Evolutionary conservation across 2,888 invertebrate species (phyloP).

Genomic region (Archips crataeganus): DNA sequence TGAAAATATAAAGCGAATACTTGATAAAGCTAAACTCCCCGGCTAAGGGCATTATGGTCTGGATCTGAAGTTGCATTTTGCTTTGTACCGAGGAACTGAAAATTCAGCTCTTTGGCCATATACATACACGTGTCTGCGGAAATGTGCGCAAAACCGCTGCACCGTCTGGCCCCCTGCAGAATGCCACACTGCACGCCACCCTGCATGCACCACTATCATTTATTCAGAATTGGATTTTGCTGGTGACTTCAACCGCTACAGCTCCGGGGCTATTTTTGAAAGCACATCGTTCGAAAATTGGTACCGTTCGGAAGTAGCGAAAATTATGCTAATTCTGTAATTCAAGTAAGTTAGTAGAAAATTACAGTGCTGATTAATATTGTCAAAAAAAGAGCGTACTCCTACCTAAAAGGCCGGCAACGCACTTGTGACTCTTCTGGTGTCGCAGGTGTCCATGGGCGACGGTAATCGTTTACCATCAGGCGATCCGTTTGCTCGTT

Average conservation of each 20-base stretch:
- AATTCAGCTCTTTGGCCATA: not conserved
- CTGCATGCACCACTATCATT: not conserved
- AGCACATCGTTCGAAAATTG: no score
- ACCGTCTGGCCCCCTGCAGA: not conserved
- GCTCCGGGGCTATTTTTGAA: not conserved
- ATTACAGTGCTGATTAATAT: no score
- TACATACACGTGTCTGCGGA: not conserved
- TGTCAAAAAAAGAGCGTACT: no score
- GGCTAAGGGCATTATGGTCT: not conserved
- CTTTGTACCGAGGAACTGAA: not conserved
- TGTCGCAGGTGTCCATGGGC: no score
- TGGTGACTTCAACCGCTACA: not conserved
- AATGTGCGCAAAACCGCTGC: constrained; percentile 14
- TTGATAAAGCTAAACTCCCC: not conserved
- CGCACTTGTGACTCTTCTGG: no score
- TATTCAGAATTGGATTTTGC: not conserved
- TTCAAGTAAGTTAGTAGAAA: no score
- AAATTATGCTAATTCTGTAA: no score
- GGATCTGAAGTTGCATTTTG: not conserved
- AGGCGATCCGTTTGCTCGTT: no score
- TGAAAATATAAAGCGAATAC: not conserved
- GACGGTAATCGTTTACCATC: no score
- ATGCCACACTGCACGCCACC: constrained; percentile 2
- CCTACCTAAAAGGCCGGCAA: no score
- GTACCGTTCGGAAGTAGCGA: no score